Evolutionary conservation across 2,888 invertebrate species (phyloP).

Genomic region (Drosophila yooni): DNA sequence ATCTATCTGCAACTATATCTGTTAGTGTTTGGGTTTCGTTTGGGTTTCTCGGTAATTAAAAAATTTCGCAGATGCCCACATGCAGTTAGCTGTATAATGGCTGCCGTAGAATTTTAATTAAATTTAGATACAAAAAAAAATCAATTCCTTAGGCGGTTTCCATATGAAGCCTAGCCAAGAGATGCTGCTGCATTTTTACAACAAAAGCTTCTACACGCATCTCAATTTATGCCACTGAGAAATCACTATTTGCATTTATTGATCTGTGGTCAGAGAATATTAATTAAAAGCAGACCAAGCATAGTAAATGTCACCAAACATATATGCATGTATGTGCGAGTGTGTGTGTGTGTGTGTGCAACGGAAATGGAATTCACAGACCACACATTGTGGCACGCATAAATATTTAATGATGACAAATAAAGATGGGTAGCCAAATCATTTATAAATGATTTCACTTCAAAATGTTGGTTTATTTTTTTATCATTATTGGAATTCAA

Average conservation of each 20-base stretch:
- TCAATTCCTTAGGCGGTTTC: not conserved
- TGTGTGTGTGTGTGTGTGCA: not conserved
- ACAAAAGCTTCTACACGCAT: not conserved
- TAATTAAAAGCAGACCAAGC: conserved; percentile 49
- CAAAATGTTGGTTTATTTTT: not conserved
- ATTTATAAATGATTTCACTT: conserved; percentile 34
- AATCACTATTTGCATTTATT: conserved; percentile 37
- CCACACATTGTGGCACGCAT: conserved; percentile 19
- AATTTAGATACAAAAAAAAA: not conserved
- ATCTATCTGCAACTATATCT: conserved; percentile 26
- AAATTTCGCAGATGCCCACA: conserved; percentile 40
- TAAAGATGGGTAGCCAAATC: conserved; percentile 37
- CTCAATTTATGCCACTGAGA: not conserved
- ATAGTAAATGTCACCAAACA: not conserved
- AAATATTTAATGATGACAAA: conserved; percentile 45
- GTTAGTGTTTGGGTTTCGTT: not conserved
- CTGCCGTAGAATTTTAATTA: conserved; percentile 23
- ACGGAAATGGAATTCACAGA: conserved; percentile 39
- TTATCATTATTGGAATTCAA: conserved; percentile 35
- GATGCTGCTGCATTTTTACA: not conserved
- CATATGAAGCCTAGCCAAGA: not conserved
- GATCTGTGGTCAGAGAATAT: conserved; percentile 4
- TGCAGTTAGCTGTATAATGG: conserved; percentile 27
- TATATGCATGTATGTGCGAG: not conserved
- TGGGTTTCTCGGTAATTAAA: conserved; percentile 41